These are phyloP conservation scores for Dicroscelio sp. DNA, from an alignment of 2,888 invertebrate species.

Conservation along the genomic window DNA sequence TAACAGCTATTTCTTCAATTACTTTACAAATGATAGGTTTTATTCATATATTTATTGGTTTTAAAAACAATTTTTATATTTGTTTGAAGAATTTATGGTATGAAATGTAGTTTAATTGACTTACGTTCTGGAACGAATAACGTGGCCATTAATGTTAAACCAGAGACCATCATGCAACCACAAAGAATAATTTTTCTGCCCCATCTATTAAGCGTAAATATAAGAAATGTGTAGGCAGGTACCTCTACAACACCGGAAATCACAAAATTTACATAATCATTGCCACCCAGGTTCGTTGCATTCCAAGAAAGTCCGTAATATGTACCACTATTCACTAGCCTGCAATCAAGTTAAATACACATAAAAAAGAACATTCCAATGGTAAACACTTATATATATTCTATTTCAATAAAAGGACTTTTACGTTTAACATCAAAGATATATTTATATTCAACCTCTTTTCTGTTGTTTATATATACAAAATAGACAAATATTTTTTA, in stretches of 20 bases:
- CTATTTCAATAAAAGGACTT: too few relatives aligned
- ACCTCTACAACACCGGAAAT: constrained; percentile 95
- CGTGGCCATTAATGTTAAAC: constrained; percentile 92
- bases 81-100: too few relatives aligned
- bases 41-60: neutral
- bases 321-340: constrained; percentile 95
- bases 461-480: too few relatives aligned
- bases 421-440: too few relatives aligned
- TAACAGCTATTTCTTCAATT: too few relatives aligned
- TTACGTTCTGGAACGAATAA: constrained; percentile 92
- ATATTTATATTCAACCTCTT: too few relatives aligned
- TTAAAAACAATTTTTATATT: too few relatives aligned
- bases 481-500: too few relatives aligned
- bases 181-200: constrained; percentile 94
- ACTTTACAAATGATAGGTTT: too few relatives aligned
- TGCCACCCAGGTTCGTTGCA: constrained; percentile 94
- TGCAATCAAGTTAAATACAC: too few relatives aligned
- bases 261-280: constrained; percentile 94
- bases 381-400: too few relatives aligned
- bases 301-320: constrained; percentile 96
- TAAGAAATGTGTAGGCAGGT: constrained; percentile 94
- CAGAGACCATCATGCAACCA: constrained; percentile 94
- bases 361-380: too few relatives aligned
- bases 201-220: constrained; percentile 94
- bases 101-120: constrained; percentile 73